Base-by-base conservation (phyloP, 2,888 invertebrate species). In the Epinotia nisella region DNA sequence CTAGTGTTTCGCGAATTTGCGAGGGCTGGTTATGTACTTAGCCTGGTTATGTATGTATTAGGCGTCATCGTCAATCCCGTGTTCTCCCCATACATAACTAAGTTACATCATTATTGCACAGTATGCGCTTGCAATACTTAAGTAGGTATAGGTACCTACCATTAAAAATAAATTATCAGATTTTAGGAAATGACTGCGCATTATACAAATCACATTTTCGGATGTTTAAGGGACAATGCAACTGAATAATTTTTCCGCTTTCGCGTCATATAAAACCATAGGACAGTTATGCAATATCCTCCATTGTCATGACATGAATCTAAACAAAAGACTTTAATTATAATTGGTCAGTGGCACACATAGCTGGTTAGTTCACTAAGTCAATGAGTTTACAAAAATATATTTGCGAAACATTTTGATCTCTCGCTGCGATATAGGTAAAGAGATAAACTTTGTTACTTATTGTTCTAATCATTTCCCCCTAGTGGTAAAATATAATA, bases 311-410 rank as follows among this genome's bases (percentile, higher is more conserved):
- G 17, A 19, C 17, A 45, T n/a, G 41, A 11, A 39, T 10, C 15
- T 24, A 35, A 61, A 60, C 39, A 69, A 68, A 29, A 53, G 60
- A 24, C 21, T 55, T 53, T 69, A 29, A 69, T 69, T 69, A 69
- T 61, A 61, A 55, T 69, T 69, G 51, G 51, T 13, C 61, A 53
- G 24, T 69, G 61, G 17, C 69, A 53, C 55, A 61, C 15, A 7
- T 61, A 24, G 10, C 15, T 61, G 9, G n/a, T 35, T 59, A 35
- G 10, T 29, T 2, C 17, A 35, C 17, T n/a, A n/a, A 35, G 35
- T 58, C 29, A 29, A 58, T 58, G 35, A 29, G 35, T 29, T 15
- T 0, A 15, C 4, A n/a, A 29, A 29, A 55, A 5, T 21, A 5
- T 21, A 11, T 17, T 24, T 21, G 24, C 13, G 56, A 24, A 56